Conservation (phyloP, 1,140 invertebrate genomes). For the Chrysomallon squamiferum region DNA sequence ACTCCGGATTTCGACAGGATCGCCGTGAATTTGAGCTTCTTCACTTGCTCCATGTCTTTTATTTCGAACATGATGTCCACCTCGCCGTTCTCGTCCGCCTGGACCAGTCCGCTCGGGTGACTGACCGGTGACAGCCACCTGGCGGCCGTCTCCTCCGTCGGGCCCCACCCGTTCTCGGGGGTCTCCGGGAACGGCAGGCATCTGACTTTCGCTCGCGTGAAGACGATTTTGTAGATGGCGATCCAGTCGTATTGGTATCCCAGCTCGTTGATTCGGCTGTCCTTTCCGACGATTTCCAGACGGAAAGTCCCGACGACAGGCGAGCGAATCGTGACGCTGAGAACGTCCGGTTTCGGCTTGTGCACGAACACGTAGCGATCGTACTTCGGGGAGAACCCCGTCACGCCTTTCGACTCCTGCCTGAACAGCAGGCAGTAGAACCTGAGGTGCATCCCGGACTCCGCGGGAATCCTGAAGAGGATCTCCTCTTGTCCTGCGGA, state of each 20-base stretch:
- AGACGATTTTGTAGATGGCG: slow-evolving; percentile 43
- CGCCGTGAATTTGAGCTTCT: slow-evolving; percentile 9
- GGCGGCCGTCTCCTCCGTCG: slow-evolving; percentile 25
- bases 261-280: slow-evolving; percentile 26
- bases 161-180: slow-evolving; percentile 47
- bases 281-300: slow-evolving; percentile 47
- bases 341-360: slow-evolving; percentile 27
- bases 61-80: slow-evolving; percentile 40
- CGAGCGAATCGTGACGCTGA: slow-evolving; percentile 32
- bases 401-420: slow-evolving; percentile 22
- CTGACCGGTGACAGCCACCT: slow-evolving; percentile 40
- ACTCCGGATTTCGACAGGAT: not conserved
- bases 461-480: slow-evolving; percentile 30
- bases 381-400: slow-evolving; percentile 29
- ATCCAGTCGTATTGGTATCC: slow-evolving; percentile 52
- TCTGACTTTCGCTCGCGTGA: slow-evolving; percentile 27
- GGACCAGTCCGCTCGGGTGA: slow-evolving; percentile 40
- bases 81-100: slow-evolving; percentile 32
- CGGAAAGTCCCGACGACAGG: slow-evolving; percentile 32
- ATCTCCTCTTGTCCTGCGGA: slow-evolving; percentile 33
- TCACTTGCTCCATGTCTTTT: slow-evolving; percentile 2
- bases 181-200: slow-evolving; percentile 41
- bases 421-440: slow-evolving; percentile 46
- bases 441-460: slow-evolving; percentile 27
- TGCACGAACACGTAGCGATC: slow-evolving; percentile 48